Base-by-base conservation (phyloP, 1,140 invertebrate species). In the Meloidogyne hapla region DNA sequence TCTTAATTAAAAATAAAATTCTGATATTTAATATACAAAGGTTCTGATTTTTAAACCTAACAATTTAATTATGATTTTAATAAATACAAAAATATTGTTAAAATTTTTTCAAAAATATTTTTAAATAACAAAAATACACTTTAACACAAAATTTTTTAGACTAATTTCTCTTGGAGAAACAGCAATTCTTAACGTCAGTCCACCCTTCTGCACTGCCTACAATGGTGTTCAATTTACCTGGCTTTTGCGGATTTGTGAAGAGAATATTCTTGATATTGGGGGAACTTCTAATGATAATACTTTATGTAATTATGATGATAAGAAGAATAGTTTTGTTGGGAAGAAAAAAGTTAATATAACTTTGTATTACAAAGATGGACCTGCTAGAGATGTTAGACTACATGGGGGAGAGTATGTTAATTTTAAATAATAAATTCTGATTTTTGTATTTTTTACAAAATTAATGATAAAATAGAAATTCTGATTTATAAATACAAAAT, bases 351-450 rank as follows among this genome's bases (percentile, higher is more conserved):
- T 77, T n/a, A 80, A 80, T 69, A 63, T 80, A 13, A 71, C 70
- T 2, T 62, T 81, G 13, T 81, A 81, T 65, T 81, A 81, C 69
- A 81, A 81, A 71, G 80, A 81, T 48, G 80, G 80, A 23, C 80
- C 80, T 2, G 56, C 80, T 10, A 25, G 64, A 10, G 80, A 81
- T 71, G 72, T 81, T 23, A 68, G 25, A 2, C 26, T 81, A 13
- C 21, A 71, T 21, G 65, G 45, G 13, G 79, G 70, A 40, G 81
- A 69, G 78, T 79, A 42, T 15, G 78, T 78, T 15, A 6, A 15
- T 21, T 26, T 23, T 62, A 18, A 72, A 63, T 23, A 12, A 23
- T 61, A 42, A 5, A 48, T 48, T 48, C 45, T 48, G 45, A 48
- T 48, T 48, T 48, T 70, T 33, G 8, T 10, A 23, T 15, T 12